Evolutionary conservation across 2,113 vertebrate species (phyloP).

Genomic region (Tapirus terrestris): DNA sequence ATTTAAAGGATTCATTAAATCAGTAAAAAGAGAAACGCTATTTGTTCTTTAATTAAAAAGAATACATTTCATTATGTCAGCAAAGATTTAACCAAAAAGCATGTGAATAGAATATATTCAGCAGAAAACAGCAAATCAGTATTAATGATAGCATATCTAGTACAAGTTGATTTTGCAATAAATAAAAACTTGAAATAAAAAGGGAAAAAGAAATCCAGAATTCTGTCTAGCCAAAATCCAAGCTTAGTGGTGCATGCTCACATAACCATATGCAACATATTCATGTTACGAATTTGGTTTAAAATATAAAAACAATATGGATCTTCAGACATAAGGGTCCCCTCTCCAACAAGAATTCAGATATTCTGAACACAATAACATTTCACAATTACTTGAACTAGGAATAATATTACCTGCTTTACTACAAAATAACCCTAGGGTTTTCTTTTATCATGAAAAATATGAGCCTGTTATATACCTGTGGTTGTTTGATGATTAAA

Average conservation of each 20-base stretch:
- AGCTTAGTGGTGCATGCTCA: accelerated
- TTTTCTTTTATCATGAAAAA: slow-evolving; percentile 58
- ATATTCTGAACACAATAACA: not conserved
- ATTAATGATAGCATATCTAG: not conserved
- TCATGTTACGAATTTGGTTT: not conserved
- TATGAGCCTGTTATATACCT: slow-evolving; percentile 34
- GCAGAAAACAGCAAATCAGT: slow-evolving; percentile 12
- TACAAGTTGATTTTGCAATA: slow-evolving; percentile 40
- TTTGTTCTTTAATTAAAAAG: slow-evolving; percentile 43
- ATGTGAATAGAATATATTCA: not conserved
- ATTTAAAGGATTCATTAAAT: slow-evolving; percentile 43
- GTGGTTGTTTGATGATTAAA: slow-evolving; percentile 58
- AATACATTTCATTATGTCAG: slow-evolving; percentile 40
- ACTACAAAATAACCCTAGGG: not conserved
- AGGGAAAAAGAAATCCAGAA: not conserved
- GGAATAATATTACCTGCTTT: not conserved
- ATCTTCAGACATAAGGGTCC: not conserved
- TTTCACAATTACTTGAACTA: not conserved
- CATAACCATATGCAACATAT: not conserved
- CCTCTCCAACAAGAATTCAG: not conserved
- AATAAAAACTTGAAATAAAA: slow-evolving; percentile 15
- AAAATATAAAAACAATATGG: not conserved
- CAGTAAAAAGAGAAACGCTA: not conserved
- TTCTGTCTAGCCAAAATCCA: not conserved
- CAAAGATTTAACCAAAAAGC: slow-evolving; percentile 5